Percentiles rank a stretch among this genome's conserved stretches.
Conservation (phyloP, 2,797 vertebrate species). For the Eulemur rubriventer region DNA sequence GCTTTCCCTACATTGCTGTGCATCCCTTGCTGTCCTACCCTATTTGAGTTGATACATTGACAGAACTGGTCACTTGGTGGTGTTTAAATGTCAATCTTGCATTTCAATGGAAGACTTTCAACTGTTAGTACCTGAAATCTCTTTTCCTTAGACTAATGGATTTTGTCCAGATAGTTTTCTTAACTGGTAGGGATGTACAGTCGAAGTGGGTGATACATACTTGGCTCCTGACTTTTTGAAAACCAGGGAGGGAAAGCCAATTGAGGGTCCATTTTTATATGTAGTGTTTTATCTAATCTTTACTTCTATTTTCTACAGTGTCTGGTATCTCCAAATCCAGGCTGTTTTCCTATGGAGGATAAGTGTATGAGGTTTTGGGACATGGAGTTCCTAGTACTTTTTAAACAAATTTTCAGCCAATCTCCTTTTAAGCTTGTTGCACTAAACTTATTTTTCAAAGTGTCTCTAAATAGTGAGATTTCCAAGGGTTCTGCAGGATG, state of each 20-base stretch:
- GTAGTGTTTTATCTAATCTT: neutral
- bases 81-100: neutral
- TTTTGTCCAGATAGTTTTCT: neutral
- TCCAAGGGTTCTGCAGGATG: neutral
- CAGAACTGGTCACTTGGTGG: neutral
- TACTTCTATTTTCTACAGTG: neutral
- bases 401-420: neutral
- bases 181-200: neutral
- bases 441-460: neutral
- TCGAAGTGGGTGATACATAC: neutral
- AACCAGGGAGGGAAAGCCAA: neutral
- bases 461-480: neutral
- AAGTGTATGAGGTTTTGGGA: neutral
- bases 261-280: neutral
- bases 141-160: neutral
- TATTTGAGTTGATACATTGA: neutral
- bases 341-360: neutral
- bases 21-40: neutral
- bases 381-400: neutral
- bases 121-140: neutral
- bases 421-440: neutral
- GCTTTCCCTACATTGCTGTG: neutral
- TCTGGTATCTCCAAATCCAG: neutral
- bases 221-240: neutral
- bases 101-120: neutral